Evolutionary conservation across 2,888 invertebrate genomes (phyloP).

Genomic region (Dione juno): DNA sequence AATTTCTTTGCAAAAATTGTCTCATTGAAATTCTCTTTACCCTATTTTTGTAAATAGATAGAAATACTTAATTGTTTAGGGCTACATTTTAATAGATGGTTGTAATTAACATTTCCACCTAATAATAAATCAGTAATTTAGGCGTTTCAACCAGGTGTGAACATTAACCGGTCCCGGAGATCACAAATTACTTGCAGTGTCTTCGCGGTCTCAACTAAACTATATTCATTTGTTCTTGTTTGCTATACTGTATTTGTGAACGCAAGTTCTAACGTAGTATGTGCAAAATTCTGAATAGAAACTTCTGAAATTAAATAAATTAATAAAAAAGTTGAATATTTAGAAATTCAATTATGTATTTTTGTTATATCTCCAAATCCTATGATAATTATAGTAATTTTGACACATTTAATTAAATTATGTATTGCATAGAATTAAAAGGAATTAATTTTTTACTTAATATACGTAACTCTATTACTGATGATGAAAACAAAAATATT

Average conservation of each 20-base stretch:
- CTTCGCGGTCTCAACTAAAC: conserved; percentile 66
- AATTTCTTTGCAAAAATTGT: background rate
- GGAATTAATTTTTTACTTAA: too few species aligned
- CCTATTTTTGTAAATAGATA: background rate
- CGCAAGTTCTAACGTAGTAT: conserved; percentile 52
- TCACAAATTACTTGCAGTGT: conserved; percentile 65
- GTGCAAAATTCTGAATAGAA: conserved; percentile 32
- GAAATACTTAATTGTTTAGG: conserved; percentile 8
- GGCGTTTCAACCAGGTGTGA: conserved; percentile 53
- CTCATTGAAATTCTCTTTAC: background rate
- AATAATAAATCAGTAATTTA: conserved; percentile 31
- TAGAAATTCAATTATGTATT: background rate
- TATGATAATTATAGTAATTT: background rate
- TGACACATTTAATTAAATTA: too few species aligned
- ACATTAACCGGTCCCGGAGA: conserved; percentile 54
- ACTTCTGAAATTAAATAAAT: background rate
- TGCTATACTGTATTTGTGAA: conserved; percentile 60
- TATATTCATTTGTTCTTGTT: conserved; percentile 69
- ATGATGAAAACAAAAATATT: too few species aligned
- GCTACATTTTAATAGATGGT: conserved; percentile 10
- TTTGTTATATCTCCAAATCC: background rate
- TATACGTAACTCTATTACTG: too few species aligned
- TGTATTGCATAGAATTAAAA: too few species aligned
- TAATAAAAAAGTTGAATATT: background rate
- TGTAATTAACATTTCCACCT: conserved; percentile 32